phyloP scores from a whole-genome alignment of 2,888 invertebrate genomes.

The Stictocephala bisonia region DNA sequence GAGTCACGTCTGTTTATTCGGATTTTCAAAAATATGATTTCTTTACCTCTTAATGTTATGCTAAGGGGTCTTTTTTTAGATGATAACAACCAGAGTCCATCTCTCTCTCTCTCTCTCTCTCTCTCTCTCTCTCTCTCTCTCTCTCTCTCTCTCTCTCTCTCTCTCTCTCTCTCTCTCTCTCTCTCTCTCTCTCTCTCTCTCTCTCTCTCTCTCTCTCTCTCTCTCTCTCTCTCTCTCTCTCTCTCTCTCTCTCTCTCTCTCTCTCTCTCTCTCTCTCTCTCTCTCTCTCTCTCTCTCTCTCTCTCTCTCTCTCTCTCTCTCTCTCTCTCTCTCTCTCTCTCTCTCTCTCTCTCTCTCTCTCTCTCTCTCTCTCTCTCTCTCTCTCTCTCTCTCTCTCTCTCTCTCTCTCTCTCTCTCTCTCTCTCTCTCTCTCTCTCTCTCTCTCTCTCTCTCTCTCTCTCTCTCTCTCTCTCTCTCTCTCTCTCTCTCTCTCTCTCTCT shows the following conservation, averaged over 20 bases:
- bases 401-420: background rate
- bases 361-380: slow-evolving; percentile 1
- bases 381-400: background rate
- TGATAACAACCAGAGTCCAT: background rate
- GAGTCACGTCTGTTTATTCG: no score
- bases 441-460: background rate
- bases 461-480: background rate
- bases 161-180: no score
- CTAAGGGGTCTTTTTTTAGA: background rate
- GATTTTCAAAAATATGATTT: no score
- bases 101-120: no score
- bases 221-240: background rate
- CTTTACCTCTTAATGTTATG: no score
- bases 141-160: no score
- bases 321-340: background rate
- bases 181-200: no score
- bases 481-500: background rate
- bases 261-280: background rate
- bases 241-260: background rate
- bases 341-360: background rate
- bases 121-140: no score
- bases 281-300: background rate
- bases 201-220: background rate
- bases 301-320: background rate
- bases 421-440: background rate